Evolutionary conservation across 2,113 vertebrate genomes (phyloP), one percentile per base, ranked within the genome.

Genomic region (Cryptotis parvus): DNA sequence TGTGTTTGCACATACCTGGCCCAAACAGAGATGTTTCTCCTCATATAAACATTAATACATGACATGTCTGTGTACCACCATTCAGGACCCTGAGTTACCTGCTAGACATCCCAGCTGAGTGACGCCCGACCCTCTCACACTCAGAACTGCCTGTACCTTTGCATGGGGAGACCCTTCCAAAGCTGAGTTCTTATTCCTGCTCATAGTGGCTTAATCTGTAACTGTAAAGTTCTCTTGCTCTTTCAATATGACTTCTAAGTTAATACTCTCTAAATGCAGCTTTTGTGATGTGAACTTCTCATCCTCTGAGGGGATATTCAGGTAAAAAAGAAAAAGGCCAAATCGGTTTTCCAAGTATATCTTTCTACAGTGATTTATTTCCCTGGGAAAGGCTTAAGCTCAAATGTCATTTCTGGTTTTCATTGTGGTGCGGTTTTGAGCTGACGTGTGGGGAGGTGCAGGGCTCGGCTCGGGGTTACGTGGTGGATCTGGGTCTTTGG

Each of bases 341-440:
- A 95, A 72, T 93, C 2, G 1, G 72, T 82, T 95, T 96, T 91
- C 79, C 89, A 69, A 90, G 89, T 80, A 39, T 76, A 69, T 92
- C 88, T 96, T 91, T 93, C 55, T 61, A 80, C 11, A 29, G 86
- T 77, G 81, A 74, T 90, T 96, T 84, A 85, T 91, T 95, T 95
- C 90, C 69, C 58, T 55, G 55, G 70, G 45, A 90, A 94, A 93
- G 75, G 58, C 65, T 91, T 61, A 90, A 92, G 39, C n/a, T 91
- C 70, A 95, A 91, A 65, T 94, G 91, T 16, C 93, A 81, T 90
- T 89, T 68, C 73, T 88, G 77, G 82, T 86, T 96, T 91, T 96
- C 52, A 33, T 10, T 90, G 91, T 63, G 45, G 49, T 65, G 29
- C 35, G n/a, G 94, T 14, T 83, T 91, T 77, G 91, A 43, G 89